phyloP scores from a whole-genome alignment of 2,797 vertebrate genomes.

The Onychomys torridus region DNA sequence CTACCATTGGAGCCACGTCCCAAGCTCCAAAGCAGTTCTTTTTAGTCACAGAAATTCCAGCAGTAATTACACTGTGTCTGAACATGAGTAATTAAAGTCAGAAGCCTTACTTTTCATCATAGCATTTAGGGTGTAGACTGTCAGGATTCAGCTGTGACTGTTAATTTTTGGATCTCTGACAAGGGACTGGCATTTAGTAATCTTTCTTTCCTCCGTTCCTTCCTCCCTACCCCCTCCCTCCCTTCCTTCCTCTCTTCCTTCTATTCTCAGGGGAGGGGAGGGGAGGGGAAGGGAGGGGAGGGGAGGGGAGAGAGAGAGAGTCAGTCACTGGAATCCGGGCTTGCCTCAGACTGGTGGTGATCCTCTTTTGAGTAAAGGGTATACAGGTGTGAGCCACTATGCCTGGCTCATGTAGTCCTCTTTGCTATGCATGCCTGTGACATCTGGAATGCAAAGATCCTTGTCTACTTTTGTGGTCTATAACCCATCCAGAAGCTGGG shows the following conservation, averaged over 20 bases:
- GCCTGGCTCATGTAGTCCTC: too few relatives aligned
- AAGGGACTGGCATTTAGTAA: not conserved
- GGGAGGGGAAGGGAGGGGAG: too few relatives aligned
- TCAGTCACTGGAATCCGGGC: not conserved
- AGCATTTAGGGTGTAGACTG: not conserved
- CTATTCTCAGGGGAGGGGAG: too few relatives aligned
- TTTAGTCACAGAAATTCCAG: constrained; percentile 3
- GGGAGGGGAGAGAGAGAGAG: too few relatives aligned
- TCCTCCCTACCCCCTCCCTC: too few relatives aligned
- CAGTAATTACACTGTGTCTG: not conserved
- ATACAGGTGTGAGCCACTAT: not conserved
- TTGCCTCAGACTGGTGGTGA: not conserved
- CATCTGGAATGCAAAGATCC: not conserved
- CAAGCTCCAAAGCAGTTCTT: not conserved
- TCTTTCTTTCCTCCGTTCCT: not conserved
- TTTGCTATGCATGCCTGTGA: not conserved
- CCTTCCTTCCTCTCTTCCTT: not conserved
- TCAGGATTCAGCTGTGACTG: not conserved
- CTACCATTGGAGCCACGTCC: not conserved
- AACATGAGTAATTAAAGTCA: not conserved
- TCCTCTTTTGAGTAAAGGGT: not conserved
- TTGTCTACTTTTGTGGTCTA: not conserved
- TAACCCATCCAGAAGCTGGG: not conserved
- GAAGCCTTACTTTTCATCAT: not conserved
- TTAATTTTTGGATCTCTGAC: not conserved